Evolutionary conservation across 2,888 invertebrate species (phyloP).

Genomic region (Dryomyza anilis): DNA sequence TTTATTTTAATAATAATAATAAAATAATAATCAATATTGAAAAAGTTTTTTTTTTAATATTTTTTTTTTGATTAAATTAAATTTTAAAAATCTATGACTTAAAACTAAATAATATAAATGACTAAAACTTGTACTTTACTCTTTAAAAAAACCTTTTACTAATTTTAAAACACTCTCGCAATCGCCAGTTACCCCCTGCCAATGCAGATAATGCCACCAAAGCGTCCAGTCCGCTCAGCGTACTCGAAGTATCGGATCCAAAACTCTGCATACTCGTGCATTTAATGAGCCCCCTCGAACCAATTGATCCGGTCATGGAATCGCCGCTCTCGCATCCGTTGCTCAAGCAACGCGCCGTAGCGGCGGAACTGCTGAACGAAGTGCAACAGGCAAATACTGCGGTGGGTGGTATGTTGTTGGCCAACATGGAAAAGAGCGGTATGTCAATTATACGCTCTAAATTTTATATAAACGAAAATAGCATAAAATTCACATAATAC

Average conservation of each 20-base stretch:
- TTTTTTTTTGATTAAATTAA: not conserved
- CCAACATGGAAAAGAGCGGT: conserved; percentile 87
- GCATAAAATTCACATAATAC: too few species aligned
- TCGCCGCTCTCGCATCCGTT: conserved; percentile 82
- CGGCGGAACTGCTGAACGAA: conserved; percentile 77
- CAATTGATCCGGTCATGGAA: conserved; percentile 83
- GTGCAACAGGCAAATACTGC: conserved; percentile 73
- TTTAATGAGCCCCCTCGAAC: conserved; percentile 86
- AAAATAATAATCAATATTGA: too few species aligned
- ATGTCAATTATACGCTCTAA: conserved; percentile 44
- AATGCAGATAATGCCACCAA: conserved; percentile 64
- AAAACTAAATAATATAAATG: too few species aligned
- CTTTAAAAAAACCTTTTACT: not conserved
- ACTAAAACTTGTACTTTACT: not conserved
- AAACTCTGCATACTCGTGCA: conserved; percentile 87
- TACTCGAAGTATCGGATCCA: conserved; percentile 85
- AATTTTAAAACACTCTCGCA: not conserved
- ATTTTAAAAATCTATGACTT: not conserved
- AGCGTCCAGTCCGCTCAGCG: conserved; percentile 67
- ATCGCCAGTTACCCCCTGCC: conserved; percentile 67
- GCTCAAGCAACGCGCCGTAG: conserved; percentile 77
- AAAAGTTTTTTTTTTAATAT: not conserved
- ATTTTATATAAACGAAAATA: too few species aligned
- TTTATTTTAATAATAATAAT: too few species aligned
- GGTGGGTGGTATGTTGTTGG: conserved; percentile 82